Percentiles rank a stretch among this genome's conserved stretches.
Evolutionary conservation across 2,888 invertebrate genomes (phyloP).

Genomic region (Epirrhoe alternata): DNA sequence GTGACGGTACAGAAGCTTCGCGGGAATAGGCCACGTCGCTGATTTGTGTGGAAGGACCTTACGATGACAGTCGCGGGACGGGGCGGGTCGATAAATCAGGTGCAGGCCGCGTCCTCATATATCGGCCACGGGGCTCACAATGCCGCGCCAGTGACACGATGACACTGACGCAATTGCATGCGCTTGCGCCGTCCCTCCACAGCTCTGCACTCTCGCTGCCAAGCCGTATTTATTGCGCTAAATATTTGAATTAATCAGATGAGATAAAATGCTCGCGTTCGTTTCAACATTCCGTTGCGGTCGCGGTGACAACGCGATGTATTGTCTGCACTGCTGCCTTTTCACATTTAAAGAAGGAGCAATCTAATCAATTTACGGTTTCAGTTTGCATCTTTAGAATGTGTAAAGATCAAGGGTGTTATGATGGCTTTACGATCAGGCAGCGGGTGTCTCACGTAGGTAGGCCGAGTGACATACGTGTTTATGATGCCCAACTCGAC

Average conservation of each 20-base stretch:
- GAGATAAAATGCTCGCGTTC: slow-evolving; percentile 81
- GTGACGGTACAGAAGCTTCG: slow-evolving; percentile 49
- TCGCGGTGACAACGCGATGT: slow-evolving; percentile 82
- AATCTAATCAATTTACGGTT: slow-evolving; percentile 53
- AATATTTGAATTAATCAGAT: slow-evolving; percentile 85
- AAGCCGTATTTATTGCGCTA: slow-evolving; percentile 81
- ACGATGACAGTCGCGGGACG: slow-evolving; percentile 53
- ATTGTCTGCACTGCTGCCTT: slow-evolving; percentile 63
- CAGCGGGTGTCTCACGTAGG: slow-evolving; percentile 66
- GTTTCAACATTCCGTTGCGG: slow-evolving; percentile 82
- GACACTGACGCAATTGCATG: slow-evolving; percentile 81
- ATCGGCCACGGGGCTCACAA: slow-evolving; percentile 75
- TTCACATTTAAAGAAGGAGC: slow-evolving; percentile 35
- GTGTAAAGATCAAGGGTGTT: slow-evolving; percentile 54
- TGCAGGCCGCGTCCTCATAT: slow-evolving; percentile 64
- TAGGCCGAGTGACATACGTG: slow-evolving; percentile 72
- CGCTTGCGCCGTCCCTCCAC: slow-evolving; percentile 65
- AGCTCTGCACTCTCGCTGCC: slow-evolving; percentile 43
- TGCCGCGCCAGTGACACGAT: slow-evolving; percentile 73
- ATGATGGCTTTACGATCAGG: slow-evolving; percentile 72
- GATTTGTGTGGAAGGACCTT: neutral
- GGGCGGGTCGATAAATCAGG: slow-evolving; percentile 76
- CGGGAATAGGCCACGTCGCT: slow-evolving; percentile 33
- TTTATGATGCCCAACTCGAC: slow-evolving; percentile 76
- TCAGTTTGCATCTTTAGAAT: slow-evolving; percentile 49